These are phyloP conservation scores for Hemicrepidius hirtus DNA, from an alignment of 2,888 invertebrate genomes.

Conservation along the genomic window DNA sequence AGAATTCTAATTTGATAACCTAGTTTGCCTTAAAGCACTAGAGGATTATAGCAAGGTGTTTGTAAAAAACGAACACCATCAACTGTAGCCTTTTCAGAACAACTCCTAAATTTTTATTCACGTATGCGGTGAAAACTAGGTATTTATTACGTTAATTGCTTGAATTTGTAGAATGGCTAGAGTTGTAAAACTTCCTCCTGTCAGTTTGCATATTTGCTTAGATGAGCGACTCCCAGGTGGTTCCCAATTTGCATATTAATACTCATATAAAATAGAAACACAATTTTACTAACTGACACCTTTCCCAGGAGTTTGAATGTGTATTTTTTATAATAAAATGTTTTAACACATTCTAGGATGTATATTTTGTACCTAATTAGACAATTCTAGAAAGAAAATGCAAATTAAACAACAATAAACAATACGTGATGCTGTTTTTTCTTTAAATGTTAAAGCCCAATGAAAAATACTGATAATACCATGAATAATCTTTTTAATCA, in stretches of 20 bases:
- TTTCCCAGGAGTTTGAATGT: slow-evolving; percentile 23
- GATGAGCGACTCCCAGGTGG: slow-evolving; percentile 46
- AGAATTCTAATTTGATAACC: too few relatives aligned
- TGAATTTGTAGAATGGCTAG: slow-evolving; percentile 24
- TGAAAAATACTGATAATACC: too few relatives aligned
- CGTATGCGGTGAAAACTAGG: neutral
- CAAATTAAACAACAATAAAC: neutral
- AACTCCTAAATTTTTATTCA: neutral
- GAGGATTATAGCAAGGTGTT: too few relatives aligned
- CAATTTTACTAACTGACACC: slow-evolving; percentile 31
- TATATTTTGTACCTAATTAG: neutral
- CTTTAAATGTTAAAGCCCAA: neutral
- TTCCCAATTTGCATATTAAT: slow-evolving; percentile 48
- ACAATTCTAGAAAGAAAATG: neutral
- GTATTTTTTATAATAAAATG: slow-evolving; percentile 5
- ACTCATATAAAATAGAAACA: slow-evolving; percentile 36
- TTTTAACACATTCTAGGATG: slow-evolving; percentile 3
- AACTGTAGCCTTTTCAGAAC: neutral
- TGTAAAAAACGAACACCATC: neutral
- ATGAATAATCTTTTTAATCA: neutral
- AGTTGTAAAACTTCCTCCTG: slow-evolving; percentile 33
- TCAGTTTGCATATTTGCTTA: slow-evolving; percentile 41
- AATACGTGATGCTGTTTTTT: neutral
- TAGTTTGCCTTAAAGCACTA: too few relatives aligned
- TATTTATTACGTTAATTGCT: slow-evolving; percentile 23